phyloP scores from a whole-genome alignment of 2,113 vertebrate genomes.

The Leptobrachium leishanense region DNA sequence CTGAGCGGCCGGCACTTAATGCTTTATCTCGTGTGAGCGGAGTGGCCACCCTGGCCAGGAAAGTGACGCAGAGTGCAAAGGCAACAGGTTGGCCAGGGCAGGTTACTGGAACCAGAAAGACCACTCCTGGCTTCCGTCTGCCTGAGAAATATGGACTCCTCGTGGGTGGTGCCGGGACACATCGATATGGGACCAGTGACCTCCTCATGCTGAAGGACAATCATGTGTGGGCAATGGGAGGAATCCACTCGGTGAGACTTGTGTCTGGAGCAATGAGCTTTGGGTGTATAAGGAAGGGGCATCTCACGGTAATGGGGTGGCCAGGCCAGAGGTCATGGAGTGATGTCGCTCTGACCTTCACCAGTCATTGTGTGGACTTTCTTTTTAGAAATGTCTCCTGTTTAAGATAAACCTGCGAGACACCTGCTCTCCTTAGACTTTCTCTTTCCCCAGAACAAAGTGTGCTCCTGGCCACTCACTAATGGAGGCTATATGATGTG shows the following conservation, averaged over 20 bases:
- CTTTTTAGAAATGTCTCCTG: no score
- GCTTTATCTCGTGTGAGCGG: slow-evolving; percentile 76
- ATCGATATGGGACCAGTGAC: slow-evolving; percentile 75
- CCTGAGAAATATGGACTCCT: slow-evolving; percentile 82
- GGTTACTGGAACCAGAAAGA: slow-evolving; percentile 82
- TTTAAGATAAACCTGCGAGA: no score
- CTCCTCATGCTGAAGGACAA: slow-evolving; percentile 87
- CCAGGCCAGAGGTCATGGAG: no score
- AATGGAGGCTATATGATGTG: no score
- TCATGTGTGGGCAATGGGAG: slow-evolving; percentile 74
- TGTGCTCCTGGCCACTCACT: no score
- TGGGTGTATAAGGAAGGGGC: no score
- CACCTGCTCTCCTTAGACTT: no score
- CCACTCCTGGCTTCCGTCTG: slow-evolving; percentile 80
- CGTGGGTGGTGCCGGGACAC: slow-evolving; percentile 71
- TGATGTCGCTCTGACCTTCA: no score
- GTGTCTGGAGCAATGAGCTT: neutral
- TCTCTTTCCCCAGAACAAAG: no score
- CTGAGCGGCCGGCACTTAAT: slow-evolving; percentile 79
- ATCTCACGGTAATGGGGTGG: no score
- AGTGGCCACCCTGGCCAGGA: slow-evolving; percentile 66
- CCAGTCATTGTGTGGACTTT: no score
- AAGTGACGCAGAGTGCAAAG: slow-evolving; percentile 55
- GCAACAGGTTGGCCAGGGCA: slow-evolving; percentile 66
- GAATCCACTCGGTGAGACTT: slow-evolving; percentile 69